phyloP scores from a whole-genome alignment of 2,888 invertebrate species.

The Poecilobothrus nobilitatus region DNA sequence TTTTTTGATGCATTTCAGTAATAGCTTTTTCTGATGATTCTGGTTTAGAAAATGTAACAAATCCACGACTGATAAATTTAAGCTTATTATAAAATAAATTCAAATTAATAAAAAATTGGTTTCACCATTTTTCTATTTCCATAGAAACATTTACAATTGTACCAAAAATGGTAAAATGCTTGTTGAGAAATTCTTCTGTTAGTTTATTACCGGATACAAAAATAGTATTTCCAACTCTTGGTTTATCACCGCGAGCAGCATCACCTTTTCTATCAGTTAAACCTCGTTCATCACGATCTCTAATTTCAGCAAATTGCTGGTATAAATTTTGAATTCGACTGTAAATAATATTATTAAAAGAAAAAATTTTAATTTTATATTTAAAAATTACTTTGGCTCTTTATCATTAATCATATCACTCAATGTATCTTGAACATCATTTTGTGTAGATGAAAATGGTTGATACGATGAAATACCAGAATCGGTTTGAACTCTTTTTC shows the following conservation, averaged over 20 bases:
- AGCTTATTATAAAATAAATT: constrained; percentile 30
- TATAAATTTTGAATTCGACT: constrained; percentile 53
- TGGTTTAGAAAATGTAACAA: constrained; percentile 83
- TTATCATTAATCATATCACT: constrained; percentile 61
- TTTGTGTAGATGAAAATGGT: constrained; percentile 78
- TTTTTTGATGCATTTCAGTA: constrained; percentile 67
- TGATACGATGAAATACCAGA: constrained; percentile 79
- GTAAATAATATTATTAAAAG: constrained; percentile 12
- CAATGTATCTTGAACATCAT: constrained; percentile 63
- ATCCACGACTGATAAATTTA: constrained; percentile 59
- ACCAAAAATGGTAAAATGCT: constrained; percentile 62
- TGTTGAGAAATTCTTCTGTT: constrained; percentile 68
- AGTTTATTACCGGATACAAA: constrained; percentile 73
- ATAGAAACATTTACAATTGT: constrained; percentile 72
- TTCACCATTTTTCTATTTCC: constrained; percentile 72
- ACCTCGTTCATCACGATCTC: constrained; percentile 55
- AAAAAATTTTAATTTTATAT: background rate
- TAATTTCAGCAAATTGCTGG: constrained; percentile 64
- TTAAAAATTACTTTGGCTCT: constrained; percentile 38
- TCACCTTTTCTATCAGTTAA: constrained; percentile 46
- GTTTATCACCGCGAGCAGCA: constrained; percentile 48
- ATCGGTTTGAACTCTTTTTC: constrained; percentile 54
- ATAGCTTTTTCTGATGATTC: constrained; percentile 81
- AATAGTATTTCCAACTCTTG: constrained; percentile 70
- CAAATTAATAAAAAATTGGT: constrained; percentile 23